Evolutionary conservation across 2,113 vertebrate genomes (phyloP), one percentile per base, ranked within the genome.

Genomic region (Aramus guarauna): DNA sequence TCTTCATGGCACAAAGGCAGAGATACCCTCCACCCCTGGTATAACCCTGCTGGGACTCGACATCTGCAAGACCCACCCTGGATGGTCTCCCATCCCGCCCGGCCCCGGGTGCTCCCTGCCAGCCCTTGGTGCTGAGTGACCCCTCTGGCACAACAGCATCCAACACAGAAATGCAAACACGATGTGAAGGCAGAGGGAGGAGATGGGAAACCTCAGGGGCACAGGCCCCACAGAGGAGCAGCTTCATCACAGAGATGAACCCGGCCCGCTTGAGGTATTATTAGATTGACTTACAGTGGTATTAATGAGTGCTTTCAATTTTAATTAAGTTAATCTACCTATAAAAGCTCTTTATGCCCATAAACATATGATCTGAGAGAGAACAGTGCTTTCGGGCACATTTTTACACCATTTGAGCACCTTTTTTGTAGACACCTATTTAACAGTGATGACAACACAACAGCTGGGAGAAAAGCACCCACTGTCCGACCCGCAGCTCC

Each of bases 1-100:
- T 22, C 8, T 73, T 32, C 27, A 50, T 24, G 41, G 58, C 74
- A 59, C 12, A 16, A 23, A n/a, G 12, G n/a, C 16, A 76, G 62
- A 63, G n/a, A 30, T 27, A 9, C 2, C 22, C 58, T 50, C 17
- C 50, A 30, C 6, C 23, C 53, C 20, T 0, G 0, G 2, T 4
- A 23, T 21, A 34, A 59, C 21, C 36, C 50, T 39, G 18, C 39
- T 59, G 63, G 50, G 56, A 32, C 63, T 34, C 0, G 0, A 45
- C 0, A 0, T 21, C 66, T 48, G 27, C n/a, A 12, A 67, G 53
- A 41, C 12, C 20, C 73, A 27, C 15, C 15, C 7, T 39, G 62
- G 48, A 37, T 0, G 1, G 13, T 63, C 32, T 56, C n/a, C n/a
- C 21, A 45, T 4, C 4, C 36, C 37, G 21, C 5, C 1, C 2